These are phyloP conservation scores for Cydia amplana DNA, from an alignment of 1,140 invertebrate genomes.

Conservation along the genomic window DNA sequence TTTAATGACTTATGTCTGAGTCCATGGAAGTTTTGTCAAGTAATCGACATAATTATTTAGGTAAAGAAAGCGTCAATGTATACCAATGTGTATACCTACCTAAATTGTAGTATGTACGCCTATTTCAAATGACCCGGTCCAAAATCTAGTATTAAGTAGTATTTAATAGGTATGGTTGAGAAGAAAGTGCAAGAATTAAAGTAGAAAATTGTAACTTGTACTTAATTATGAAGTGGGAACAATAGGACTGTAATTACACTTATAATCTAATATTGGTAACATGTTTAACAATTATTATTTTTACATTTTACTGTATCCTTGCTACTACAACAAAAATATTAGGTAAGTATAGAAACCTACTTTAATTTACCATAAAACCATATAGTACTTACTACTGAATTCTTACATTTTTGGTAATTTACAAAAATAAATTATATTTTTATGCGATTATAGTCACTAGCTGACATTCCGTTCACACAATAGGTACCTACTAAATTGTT, in stretches of 20 bases:
- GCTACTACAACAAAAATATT: neutral
- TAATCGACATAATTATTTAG: too few species aligned
- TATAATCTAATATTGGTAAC: neutral
- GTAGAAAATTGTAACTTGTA: neutral
- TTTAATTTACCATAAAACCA: neutral
- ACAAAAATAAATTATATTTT: conserved; percentile 30
- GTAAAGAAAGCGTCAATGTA: too few species aligned
- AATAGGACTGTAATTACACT: neutral
- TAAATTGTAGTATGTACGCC: too few species aligned
- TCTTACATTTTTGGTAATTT: conserved; percentile 60
- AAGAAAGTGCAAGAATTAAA: neutral
- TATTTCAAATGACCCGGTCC: too few species aligned
- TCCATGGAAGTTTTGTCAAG: too few species aligned
- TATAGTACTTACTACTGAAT: neutral
- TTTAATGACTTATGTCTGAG: too few species aligned
- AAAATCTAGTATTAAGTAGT: too few species aligned
- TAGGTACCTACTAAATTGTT: neutral
- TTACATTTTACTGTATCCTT: neutral
- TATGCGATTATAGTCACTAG: conserved; percentile 5
- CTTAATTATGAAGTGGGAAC: neutral
- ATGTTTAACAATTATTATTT: neutral
- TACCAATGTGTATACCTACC: too few species aligned
- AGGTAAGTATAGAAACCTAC: neutral
- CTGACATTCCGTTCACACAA: neutral
- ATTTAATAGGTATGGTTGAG: too few species aligned